Conservation (phyloP, 1,140 invertebrate species). For the Drosophila sturtevanti region DNA sequence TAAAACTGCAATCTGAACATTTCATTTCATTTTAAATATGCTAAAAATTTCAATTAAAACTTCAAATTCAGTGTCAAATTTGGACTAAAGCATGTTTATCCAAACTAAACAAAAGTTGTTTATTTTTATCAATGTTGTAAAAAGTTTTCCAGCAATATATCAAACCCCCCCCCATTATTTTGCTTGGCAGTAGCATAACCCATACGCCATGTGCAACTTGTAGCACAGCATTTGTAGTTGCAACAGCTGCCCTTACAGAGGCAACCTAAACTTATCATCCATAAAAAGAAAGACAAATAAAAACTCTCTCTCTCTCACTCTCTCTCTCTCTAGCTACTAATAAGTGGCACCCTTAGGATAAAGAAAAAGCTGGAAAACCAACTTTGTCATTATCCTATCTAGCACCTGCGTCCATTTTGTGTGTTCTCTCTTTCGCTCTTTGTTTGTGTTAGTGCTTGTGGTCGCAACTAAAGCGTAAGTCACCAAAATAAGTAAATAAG, state of each 20-base stretch:
- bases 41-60: no score
- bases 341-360: not conserved
- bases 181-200: conserved; percentile 3
- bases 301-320: not conserved
- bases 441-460: not conserved
- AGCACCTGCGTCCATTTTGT: conserved; percentile 33
- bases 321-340: not conserved
- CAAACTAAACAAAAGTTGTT: not conserved
- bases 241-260: conserved; percentile 32
- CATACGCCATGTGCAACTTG: conserved; percentile 25
- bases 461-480: conserved; percentile 23
- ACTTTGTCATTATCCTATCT: conserved; percentile 42
- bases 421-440: not conserved
- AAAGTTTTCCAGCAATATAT: not conserved
- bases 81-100: no score
- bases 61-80: no score
- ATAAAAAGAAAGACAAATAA: conserved; percentile 18
- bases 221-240: conserved; percentile 24
- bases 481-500: conserved; percentile 6
- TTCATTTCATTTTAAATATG: no score
- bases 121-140: not conserved
- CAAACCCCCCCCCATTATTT: not conserved
- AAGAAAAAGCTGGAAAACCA: conserved; percentile 27
- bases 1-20: no score
- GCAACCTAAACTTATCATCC: conserved; percentile 23